Base-by-base conservation (phyloP, 2,888 invertebrate genomes). In the Dioctria rufipes region DNA sequence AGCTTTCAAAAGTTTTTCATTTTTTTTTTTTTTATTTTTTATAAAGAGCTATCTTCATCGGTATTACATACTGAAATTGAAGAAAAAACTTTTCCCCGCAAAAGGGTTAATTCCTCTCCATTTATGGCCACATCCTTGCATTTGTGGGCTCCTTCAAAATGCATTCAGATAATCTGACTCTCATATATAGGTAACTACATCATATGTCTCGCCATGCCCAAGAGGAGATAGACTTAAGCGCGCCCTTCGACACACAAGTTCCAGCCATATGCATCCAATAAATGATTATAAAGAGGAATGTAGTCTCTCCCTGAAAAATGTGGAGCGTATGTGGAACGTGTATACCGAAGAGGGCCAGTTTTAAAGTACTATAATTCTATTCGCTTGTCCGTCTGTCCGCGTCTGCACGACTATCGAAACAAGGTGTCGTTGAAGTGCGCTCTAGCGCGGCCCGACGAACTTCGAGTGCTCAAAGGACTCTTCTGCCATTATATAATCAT, bases 371-470 rank as follows among this genome's bases (percentile, higher is more conserved):
- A 46, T 37, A 42, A 46, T 11, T 77, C 40, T 61, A 37, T 77
- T 37, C 46, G 63, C 54, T 54, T 77, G 77, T 77, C 77, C 40
- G 60, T 58, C 46, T 51, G 40, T 40, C 75, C 63, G 63, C 63
- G 63, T 77, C 71, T 71, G 39, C 9, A 71, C 71, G 80, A 79
- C 83, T 81, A 83, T 83, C 82, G 83, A 83, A 81, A 82, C 81
- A 82, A 83, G 83, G 83, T 83, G 83, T 83, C 82, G 82, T 79
- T 83, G 82, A 83, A 83, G 83, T 81, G 81, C 82, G 83, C 83
- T 83, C 83, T 83, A 83, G 82, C 82, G 82, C 82, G 82, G 83
- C 83, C 82, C 82, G 82, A 83, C 83, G 83, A 83, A 83, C 83
- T 83, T 83, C 82, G 81, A 80, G 83, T 81, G 81, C 80, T 58